Evolutionary conservation across 35 echinoderm and acorn worm genomes (phyloP), one percentile per base, ranked within the genome.

Genomic region (Lytechinus pictus): DNA sequence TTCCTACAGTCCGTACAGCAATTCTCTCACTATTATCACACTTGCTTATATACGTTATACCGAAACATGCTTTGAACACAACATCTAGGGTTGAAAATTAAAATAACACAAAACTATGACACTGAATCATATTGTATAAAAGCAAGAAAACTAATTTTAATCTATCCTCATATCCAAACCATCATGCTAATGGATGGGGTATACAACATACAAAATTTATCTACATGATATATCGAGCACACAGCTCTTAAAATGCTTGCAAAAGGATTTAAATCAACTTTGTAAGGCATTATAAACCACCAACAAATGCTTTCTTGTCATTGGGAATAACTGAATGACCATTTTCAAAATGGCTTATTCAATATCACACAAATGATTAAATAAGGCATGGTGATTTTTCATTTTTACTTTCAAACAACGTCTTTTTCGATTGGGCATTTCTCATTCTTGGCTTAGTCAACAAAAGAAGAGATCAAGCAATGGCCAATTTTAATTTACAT

Each of bases 121-220:
- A 79, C 21, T 0, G 16, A 4, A 8, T 79, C 19, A 79, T 79
- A 12, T 79, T 79, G 66, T 79, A 79, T 79, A 79, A 79, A 79
- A 79, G 66, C 66, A 79, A 79, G 66, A 79, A 79, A 79, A 79
- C 66, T 79, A 79, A 8, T 79, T 44, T 79, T 79, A 79, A 79
- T 79, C 66, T 79, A 79, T 79, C n/a, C 66, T 79, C 66, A n/a
- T 16, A n/a, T n/a, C 19, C 66, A 79, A 7, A 16, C 66, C 66
- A 16, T 24, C 66, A 79, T 79, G 66, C 66, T 79, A 79, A 79
- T 79, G 66, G 66, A 79, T 79, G 66, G 66, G 61, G 66, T 60
- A 16, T 79, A 79, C 16, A 19, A 79, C 16, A 79, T 24, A 79
- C 66, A 71, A 71, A 5, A 7, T 79, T 79, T 79, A 24, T 16